Conservation (phyloP, 64 coral and sea anemone species). For the Porites lutea region DNA sequence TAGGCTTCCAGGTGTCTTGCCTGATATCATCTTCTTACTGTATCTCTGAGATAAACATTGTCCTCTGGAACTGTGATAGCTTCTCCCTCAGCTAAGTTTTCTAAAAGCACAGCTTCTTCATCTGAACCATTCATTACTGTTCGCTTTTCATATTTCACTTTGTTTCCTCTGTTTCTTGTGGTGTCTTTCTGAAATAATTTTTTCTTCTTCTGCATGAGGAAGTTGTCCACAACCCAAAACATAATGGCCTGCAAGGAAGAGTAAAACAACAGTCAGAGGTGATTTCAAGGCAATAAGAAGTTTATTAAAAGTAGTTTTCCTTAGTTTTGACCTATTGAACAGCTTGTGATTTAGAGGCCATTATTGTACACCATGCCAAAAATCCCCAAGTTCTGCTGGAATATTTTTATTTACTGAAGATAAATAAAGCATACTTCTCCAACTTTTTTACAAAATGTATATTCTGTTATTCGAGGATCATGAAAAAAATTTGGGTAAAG, state of each 20-base stretch:
- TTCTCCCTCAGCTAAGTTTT: slow-evolving; percentile 73
- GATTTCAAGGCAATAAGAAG: background rate
- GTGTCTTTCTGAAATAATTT: slow-evolving; percentile 74
- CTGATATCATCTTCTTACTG: slow-evolving; percentile 27
- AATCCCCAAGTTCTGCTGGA: no score
- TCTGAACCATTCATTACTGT: slow-evolving; percentile 62
- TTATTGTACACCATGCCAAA: no score
- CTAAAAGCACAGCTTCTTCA: slow-evolving; percentile 77
- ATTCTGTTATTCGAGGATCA: no score
- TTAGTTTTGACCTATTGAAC: no score
- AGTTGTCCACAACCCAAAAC: slow-evolving; percentile 99
- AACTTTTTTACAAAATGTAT: no score
- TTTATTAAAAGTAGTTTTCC: background rate
- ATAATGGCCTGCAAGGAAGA: slow-evolving; percentile 81
- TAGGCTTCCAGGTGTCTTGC: background rate
- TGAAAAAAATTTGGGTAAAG: no score
- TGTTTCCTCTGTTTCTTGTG: slow-evolving; percentile 55
- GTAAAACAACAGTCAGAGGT: background rate
- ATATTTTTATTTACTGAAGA: no score
- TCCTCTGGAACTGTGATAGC: background rate
- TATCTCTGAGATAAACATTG: slow-evolving; percentile 12
- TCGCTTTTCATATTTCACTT: slow-evolving; percentile 85
- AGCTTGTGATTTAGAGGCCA: no score
- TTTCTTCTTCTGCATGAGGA: slow-evolving; percentile 91
- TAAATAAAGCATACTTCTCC: no score